Evolutionary conservation across 2,888 invertebrate species (phyloP).

Genomic region (Apotomis betuletana): DNA sequence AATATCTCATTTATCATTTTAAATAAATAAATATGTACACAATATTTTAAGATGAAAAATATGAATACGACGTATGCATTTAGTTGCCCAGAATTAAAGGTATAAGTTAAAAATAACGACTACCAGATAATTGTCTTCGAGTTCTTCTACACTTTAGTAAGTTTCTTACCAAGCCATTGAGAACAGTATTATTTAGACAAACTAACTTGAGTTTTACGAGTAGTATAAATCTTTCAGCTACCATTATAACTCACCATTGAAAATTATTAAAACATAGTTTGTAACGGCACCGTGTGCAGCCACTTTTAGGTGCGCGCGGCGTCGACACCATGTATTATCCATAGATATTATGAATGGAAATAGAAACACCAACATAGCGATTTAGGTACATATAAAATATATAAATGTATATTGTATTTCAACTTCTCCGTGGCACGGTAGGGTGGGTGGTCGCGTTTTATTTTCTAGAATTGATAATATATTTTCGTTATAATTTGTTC

Average conservation of each 20-base stretch:
- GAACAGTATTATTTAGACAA: constrained; percentile 83
- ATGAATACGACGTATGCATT: constrained; percentile 75
- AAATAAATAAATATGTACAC: constrained; percentile 69
- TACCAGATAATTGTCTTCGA: constrained; percentile 62
- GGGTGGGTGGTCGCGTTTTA: constrained; percentile 61
- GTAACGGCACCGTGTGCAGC: constrained; percentile 66
- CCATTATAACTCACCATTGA: constrained; percentile 71
- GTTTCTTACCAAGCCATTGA: constrained; percentile 83
- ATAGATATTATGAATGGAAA: constrained; percentile 76
- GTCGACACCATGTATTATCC: constrained; percentile 68
- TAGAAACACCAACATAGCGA: constrained; percentile 82
- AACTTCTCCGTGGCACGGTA: constrained; percentile 58
- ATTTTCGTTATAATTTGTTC: constrained; percentile 78
- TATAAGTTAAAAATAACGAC: constrained; percentile 60
- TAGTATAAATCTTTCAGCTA: constrained; percentile 74
- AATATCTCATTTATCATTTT: constrained; percentile 81
- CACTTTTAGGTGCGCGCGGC: constrained; percentile 58
- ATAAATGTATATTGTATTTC: constrained; percentile 63
- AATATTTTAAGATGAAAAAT: constrained; percentile 70
- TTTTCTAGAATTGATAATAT: constrained; percentile 75
- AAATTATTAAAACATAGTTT: constrained; percentile 66
- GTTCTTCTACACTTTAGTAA: constrained; percentile 68
- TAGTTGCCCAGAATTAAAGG: constrained; percentile 70
- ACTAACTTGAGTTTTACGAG: constrained; percentile 74
- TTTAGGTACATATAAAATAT: constrained; percentile 74